Percentiles rank a stretch among this genome's conserved stretches.
These are phyloP conservation scores for Fundulus diaphanus DNA, from an alignment of 2,797 vertebrate species.

Conservation along the genomic window DNA sequence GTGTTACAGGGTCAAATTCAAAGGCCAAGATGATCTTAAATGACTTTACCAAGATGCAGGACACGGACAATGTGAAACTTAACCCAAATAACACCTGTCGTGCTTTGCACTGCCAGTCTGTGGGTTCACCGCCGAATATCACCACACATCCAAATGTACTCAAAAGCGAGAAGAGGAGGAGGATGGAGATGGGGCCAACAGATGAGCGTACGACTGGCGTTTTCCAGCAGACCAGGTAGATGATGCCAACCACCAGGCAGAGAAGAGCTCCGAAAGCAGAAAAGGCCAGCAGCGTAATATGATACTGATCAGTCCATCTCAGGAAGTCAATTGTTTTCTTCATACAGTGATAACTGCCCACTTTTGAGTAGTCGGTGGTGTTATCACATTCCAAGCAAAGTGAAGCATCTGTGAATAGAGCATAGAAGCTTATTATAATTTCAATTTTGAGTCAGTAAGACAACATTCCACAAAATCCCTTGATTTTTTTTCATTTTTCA, in stretches of 20 bases:
- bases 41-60: conserved; percentile 48
- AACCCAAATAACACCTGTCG: conserved; percentile 35
- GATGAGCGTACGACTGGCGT: conserved; percentile 40
- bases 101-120: neutral
- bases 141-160: conserved; percentile 35
- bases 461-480: neutral
- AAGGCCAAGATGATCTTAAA: conserved; percentile 41
- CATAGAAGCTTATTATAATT: neutral
- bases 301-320: neutral
- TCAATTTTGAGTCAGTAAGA: neutral
- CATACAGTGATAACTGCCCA: neutral
- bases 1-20: conserved; percentile 34
- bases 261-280: conserved; percentile 29
- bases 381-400: conserved; percentile 8
- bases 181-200: conserved; percentile 28
- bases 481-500: neutral
- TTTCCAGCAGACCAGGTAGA: conserved; percentile 29
- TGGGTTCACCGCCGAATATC: conserved; percentile 24
- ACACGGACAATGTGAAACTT: conserved; percentile 36
- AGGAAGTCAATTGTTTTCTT: neutral
- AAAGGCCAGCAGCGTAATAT: conserved; percentile 16
- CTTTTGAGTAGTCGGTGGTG: neutral
- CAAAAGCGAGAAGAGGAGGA: conserved; percentile 33
- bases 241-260: conserved; percentile 32
- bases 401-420: conserved; percentile 21